Conservation (phyloP, 1,140 invertebrate species). For the Parasteatoda tepidariorum region DNA sequence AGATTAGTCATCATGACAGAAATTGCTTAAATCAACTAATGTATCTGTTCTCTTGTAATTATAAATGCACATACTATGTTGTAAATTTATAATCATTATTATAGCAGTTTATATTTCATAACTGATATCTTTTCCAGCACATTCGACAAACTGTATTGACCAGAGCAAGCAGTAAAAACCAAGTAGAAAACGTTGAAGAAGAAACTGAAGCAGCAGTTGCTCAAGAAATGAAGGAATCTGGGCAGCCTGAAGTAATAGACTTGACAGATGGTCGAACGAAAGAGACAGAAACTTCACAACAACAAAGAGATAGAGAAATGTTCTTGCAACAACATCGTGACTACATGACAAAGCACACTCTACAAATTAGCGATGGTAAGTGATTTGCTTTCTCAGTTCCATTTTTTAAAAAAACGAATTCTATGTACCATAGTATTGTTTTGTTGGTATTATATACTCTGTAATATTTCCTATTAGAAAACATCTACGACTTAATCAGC, state of each 20-base stretch:
- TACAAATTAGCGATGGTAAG: slow-evolving; percentile 72
- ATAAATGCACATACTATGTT: too few relatives aligned
- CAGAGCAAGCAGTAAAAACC: slow-evolving; percentile 77
- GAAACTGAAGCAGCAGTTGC: slow-evolving; percentile 73
- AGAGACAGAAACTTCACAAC: slow-evolving; percentile 24
- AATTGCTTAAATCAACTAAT: too few relatives aligned
- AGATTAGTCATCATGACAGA: too few relatives aligned
- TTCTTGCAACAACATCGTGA: slow-evolving; percentile 75
- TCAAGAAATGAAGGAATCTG: slow-evolving; percentile 71
- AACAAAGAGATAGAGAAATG: slow-evolving; percentile 29
- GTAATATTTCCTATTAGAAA: too few relatives aligned
- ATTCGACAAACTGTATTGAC: slow-evolving; percentile 89
- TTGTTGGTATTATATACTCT: too few relatives aligned
- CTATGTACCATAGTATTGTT: too few relatives aligned
- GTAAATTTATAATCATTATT: too few relatives aligned
- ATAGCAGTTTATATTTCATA: too few relatives aligned
- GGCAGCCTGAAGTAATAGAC: slow-evolving; percentile 79
- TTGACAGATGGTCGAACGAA: slow-evolving; percentile 75
- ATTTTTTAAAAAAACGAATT: too few relatives aligned
- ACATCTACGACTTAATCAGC: too few relatives aligned
- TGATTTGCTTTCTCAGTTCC: too few relatives aligned
- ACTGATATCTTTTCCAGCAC: slow-evolving; percentile 75
- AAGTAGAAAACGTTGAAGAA: slow-evolving; percentile 75
- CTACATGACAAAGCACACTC: slow-evolving; percentile 72
- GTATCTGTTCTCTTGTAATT: too few relatives aligned